Base-by-base conservation (phyloP, 2,113 vertebrate genomes). In the Numida meleagris region DNA sequence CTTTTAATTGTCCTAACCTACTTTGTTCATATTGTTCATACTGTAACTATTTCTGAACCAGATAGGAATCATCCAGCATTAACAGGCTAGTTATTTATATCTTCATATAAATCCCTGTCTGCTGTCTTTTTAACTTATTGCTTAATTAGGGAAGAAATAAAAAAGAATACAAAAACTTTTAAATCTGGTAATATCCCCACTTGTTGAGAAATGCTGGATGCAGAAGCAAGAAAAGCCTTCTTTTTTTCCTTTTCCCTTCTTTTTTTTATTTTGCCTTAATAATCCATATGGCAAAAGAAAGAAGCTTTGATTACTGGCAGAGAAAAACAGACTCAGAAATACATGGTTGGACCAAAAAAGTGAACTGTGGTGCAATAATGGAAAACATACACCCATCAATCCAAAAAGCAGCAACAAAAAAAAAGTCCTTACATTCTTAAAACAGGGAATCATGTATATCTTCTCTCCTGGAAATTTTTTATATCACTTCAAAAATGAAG, bases 371-470 rank as follows among this genome's bases (percentile, higher is more conserved):
- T 45, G 42, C 38, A 70, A 77, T 66, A 86, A 86, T 50, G 63
- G 27, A 91, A 96, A 94, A 82, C 34, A 91, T 51, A 77, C 79
- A 53, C 5, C 11, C 31, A 51, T 57, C 61, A 34, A 40, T 87
- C 33, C 75, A 77, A 61, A 92, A 86, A 61, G 2, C 25, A 86
- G 46, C 16, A 62, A 38, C 38, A 36, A 6, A 72, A 21, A 4
- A 77, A n/a, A 27, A 66, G 40, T 7, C 3, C 17, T 13, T 2
- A 3, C 14, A 66, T 72, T 43, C 36, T 82, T 89, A 62, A 82
- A 82, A 65, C 23, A 68, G 48, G 25, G 25, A 82, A 68, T 79
- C 18, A 43, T 5, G 6, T 33, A 12, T 25, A 78, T 72, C 27
- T 72, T 79, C 70, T 57, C 27, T 15, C 51, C 65, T 36, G 40